phyloP scores from a whole-genome alignment of 2,113 vertebrate species.

The Trematomus loennbergii region DNA sequence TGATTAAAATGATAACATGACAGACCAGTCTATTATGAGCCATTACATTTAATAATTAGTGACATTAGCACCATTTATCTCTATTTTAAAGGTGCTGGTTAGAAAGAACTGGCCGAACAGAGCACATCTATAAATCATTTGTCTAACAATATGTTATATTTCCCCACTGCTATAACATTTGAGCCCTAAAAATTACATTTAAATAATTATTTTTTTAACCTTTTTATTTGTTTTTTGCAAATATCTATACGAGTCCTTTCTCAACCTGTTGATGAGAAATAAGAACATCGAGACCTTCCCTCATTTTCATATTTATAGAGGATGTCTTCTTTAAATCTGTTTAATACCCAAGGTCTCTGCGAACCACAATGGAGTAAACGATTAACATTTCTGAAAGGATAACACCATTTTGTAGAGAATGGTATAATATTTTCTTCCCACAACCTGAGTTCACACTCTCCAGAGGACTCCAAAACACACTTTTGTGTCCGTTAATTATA shows the following conservation, averaged over 20 bases:
- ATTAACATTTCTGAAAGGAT: conserved; percentile 26
- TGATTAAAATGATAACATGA: conserved; percentile 10
- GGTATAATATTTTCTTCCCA: conserved; percentile 32
- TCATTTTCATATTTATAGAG: background rate
- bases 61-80: background rate
- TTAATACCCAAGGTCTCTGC: conserved; percentile 2
- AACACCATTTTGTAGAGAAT: conserved; percentile 24
- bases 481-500: conserved; percentile 41
- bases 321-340: background rate
- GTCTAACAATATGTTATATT: background rate
- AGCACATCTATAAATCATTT: background rate
- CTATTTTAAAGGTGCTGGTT: background rate
- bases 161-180: background rate
- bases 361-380: conserved; percentile 25
- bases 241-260: background rate
- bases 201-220: background rate
- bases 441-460: conserved; percentile 4
- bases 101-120: background rate
- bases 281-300: background rate
- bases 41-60: background rate
- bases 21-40: conserved; percentile 17
- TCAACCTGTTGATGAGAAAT: background rate
- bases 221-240: background rate
- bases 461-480: conserved; percentile 32
- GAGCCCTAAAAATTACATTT: fast-evolving